phyloP scores from a whole-genome alignment of 2,113 vertebrate species.

The Motacilla tschutschensis region DNA sequence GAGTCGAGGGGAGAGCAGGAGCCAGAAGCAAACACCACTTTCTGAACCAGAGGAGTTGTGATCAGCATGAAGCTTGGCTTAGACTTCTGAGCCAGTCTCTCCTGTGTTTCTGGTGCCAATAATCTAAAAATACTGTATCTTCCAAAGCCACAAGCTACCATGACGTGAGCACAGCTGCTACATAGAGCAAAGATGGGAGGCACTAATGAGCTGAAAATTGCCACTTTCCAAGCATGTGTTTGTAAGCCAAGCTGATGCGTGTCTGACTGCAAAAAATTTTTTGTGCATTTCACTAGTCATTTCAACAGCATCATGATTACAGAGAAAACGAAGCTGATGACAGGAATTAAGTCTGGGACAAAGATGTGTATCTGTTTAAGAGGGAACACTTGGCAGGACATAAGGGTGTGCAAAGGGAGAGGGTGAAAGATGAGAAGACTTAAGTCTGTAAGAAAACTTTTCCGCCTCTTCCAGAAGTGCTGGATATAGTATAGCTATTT shows the following conservation, averaged over 20 bases:
- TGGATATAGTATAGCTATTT: background rate
- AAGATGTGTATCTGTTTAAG: background rate
- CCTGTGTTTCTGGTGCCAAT: background rate
- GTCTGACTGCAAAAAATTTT: background rate
- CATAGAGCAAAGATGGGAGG: background rate
- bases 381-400: background rate
- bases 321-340: background rate
- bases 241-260: background rate
- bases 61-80: background rate
- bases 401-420: background rate
- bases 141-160: rapidly evolving
- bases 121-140: background rate
- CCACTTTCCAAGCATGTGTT: background rate
- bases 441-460: background rate
- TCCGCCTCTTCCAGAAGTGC: background rate
- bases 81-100: background rate
- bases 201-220: background rate
- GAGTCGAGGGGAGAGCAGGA: background rate
- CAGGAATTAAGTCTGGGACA: background rate
- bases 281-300: background rate
- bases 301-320: background rate
- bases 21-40: background rate
- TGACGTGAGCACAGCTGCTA: background rate
- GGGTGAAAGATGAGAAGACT: background rate
- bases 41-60: background rate